phyloP scores from a whole-genome alignment of 2,888 invertebrate genomes.

The Hybos culiciformis region DNA sequence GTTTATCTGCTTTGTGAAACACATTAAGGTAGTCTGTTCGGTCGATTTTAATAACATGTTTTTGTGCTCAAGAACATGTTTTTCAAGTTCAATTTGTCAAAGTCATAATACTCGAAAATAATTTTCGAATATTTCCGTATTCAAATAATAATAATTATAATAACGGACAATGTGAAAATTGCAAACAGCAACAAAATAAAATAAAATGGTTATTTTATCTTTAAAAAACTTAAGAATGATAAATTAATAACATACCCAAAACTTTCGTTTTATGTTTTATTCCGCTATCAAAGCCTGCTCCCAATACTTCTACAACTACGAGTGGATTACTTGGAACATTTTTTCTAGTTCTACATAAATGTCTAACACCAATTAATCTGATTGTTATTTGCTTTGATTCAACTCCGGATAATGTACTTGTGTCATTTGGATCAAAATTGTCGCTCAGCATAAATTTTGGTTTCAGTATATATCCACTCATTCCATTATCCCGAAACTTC shows the following conservation, averaged over 20 bases:
- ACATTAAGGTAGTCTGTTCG: no score
- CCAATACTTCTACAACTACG: slow-evolving; percentile 81
- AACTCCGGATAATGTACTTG: slow-evolving; percentile 42
- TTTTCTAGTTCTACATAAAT: slow-evolving; percentile 68
- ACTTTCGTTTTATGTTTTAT: slow-evolving; percentile 74
- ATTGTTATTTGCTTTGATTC: slow-evolving; percentile 53
- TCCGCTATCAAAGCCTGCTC: slow-evolving; percentile 76
- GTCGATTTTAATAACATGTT: no score
- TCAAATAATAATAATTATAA: no score
- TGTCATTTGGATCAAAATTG: slow-evolving; percentile 65
- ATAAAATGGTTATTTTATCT: neutral
- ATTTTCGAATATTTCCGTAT: no score
- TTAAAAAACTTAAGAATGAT: neutral
- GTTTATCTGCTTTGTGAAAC: no score
- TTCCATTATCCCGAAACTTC: slow-evolving; percentile 82
- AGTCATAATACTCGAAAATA: no score
- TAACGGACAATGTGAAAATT: no score
- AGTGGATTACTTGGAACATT: slow-evolving; percentile 75
- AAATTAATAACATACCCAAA: slow-evolving; percentile 46
- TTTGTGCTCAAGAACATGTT: no score
- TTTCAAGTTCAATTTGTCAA: no score
- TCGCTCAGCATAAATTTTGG: slow-evolving; percentile 79
- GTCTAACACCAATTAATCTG: slow-evolving; percentile 77
- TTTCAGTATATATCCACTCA: slow-evolving; percentile 83
- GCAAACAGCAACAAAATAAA: no score